phyloP scores from a whole-genome alignment of 2,113 vertebrate genomes.

The Tychaedon coryphoeus region DNA sequence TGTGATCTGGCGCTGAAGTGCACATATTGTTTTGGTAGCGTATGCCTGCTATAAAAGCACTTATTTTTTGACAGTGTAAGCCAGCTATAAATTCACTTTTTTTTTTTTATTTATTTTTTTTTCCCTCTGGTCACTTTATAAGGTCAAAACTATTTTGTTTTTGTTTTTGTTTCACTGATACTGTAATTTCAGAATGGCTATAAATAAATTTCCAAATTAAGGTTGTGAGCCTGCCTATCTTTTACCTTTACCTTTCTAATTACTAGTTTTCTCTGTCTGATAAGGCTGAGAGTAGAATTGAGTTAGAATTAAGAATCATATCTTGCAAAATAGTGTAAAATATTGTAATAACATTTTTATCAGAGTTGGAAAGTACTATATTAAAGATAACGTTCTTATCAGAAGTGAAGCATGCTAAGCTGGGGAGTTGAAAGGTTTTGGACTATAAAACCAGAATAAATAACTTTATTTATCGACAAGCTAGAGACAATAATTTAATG shows the following conservation, averaged over 20 bases:
- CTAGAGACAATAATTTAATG: not conserved
- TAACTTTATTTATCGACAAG: not conserved
- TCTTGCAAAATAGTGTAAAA: slow-evolving; percentile 21
- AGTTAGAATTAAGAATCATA: not conserved
- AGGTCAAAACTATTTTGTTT: not conserved
- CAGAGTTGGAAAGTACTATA: not conserved
- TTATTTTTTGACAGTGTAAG: not conserved
- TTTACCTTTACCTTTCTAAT: slow-evolving; percentile 13
- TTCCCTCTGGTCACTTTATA: not conserved
- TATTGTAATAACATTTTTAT: slow-evolving; percentile 18
- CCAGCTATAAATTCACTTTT: not conserved
- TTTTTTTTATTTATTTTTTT: not conserved
- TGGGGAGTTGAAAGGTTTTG: not conserved
- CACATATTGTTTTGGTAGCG: not conserved
- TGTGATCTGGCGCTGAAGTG: not conserved
- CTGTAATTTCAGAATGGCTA: not conserved
- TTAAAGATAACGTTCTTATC: not conserved
- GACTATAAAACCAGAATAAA: not conserved
- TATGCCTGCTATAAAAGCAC: not conserved
- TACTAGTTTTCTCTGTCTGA: not conserved
- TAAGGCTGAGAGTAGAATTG: not conserved
- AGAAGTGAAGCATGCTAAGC: not conserved
- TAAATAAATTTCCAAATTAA: not conserved
- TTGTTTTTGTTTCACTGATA: not conserved
- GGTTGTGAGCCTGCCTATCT: not conserved